Evolutionary conservation across 30 jellyfish, hydroid and myxozoan genomes (phyloP).

Genomic region (Hydra vulgaris): DNA sequence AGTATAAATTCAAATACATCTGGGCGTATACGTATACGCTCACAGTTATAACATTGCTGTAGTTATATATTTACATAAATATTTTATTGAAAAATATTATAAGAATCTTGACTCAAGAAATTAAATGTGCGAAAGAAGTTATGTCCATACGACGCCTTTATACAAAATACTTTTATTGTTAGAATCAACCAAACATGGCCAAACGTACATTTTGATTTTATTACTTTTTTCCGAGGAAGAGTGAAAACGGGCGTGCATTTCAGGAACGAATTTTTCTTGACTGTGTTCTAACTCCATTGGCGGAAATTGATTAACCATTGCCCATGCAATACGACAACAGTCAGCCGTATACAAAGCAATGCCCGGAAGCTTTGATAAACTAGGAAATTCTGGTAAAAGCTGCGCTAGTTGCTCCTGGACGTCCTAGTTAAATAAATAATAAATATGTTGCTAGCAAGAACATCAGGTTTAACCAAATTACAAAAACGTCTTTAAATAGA

Average conservation of each 20-base stretch:
- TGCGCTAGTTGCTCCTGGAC: conserved; percentile 74
- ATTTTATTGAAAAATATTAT: too few relatives aligned
- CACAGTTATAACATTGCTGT: too few relatives aligned
- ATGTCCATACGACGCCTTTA: conserved; percentile 84
- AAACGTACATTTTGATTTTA: conserved; percentile 54
- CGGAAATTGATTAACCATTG: conserved; percentile 73
- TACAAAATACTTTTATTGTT: conserved; percentile 53
- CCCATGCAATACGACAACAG: conserved; percentile 90
- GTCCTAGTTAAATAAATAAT: conserved; percentile 57
- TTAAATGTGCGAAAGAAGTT: too few relatives aligned
- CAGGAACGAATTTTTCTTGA: conserved; percentile 48
- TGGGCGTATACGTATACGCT: too few relatives aligned
- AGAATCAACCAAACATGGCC: conserved; percentile 86
- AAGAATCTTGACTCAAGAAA: too few relatives aligned
- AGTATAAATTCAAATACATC: too few relatives aligned
- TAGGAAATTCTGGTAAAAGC: conserved; percentile 72
- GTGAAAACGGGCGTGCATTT: conserved; percentile 74
- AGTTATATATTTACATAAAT: too few relatives aligned
- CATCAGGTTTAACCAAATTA: too few relatives aligned
- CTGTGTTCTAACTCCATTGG: conserved; percentile 78
- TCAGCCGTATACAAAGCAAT: conserved; percentile 66
- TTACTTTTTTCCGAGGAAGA: conserved; percentile 56
- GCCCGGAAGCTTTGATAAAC: conserved; percentile 50
- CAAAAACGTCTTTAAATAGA: too few relatives aligned
- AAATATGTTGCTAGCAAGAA: conserved; percentile 1